phyloP scores from a whole-genome alignment of 92 coral and sea anemone species.

The Parazoanthus atlanticus region DNA sequence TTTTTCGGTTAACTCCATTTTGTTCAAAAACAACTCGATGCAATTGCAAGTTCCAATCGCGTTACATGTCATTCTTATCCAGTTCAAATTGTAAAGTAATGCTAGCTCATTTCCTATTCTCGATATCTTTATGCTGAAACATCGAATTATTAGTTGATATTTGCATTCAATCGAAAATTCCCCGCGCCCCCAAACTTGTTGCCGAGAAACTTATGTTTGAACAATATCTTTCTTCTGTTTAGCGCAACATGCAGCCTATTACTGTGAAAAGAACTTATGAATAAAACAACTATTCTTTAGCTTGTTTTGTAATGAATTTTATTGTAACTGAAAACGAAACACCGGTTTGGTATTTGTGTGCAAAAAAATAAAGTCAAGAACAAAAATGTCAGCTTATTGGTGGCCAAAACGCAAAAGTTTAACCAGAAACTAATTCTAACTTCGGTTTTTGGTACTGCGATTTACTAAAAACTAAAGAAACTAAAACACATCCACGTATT shows the following conservation, averaged over 20 bases:
- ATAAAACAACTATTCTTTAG: background rate
- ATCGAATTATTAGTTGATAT: background rate
- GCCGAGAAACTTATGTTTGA: background rate
- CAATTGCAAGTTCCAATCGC: background rate
- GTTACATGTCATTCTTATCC: background rate
- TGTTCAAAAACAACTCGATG: background rate
- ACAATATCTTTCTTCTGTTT: background rate
- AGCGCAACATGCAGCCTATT: background rate
- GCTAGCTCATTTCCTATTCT: background rate
- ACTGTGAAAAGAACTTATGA: background rate
- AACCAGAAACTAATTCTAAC: too few species aligned
- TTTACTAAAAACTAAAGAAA: background rate
- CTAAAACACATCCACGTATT: background rate
- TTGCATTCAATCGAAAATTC: constrained; percentile 5
- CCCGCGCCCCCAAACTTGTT: constrained; percentile 6
- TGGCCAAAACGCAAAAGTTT: background rate
- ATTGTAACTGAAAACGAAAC: background rate
- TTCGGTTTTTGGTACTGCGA: background rate
- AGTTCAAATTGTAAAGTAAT: background rate
- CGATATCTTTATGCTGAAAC: too few species aligned
- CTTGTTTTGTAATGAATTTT: background rate
- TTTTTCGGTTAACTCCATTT: background rate
- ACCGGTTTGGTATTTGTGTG: background rate
- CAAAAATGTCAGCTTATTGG: background rate
- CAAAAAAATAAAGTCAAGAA: background rate